Base-by-base conservation (phyloP, 2,113 vertebrate genomes). In the Vidua macroura region DNA sequence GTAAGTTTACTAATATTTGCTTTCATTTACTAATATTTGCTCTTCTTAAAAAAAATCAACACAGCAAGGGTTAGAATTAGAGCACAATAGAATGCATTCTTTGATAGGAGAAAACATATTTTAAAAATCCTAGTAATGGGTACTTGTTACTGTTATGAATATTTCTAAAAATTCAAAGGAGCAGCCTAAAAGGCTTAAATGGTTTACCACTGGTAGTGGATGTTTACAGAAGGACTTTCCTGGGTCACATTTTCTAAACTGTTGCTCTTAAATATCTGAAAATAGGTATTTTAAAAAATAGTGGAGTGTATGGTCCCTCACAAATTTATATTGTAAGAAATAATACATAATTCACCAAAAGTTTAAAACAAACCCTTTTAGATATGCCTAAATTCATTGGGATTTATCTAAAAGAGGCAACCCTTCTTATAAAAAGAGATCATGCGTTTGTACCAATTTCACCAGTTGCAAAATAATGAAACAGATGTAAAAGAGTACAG, bases 1-100 rank as follows among this genome's bases (percentile, higher is more conserved):
- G 31, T 62, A 81, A 76, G 27, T 84, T 93, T 96, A 86, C 60
- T 78, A 94, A 86, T 39, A 91, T 75, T 93, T 92, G 15, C 35
- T 88, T 41, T 67, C 6, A 13, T 67, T 88, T 86, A 75, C 64
- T 78, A 94, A 86, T 39, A 91, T 78, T 93, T 92, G 11, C 35
- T 88, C 44, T 72, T 37, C 33, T 72, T 73, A 15, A 49, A 74
- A 80, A 83, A 59, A 51, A 35, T 2, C 25, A 74, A 52, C 18
- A 37, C 3, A 2, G 51, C 72, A 84, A 62, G 13, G 49, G 64
- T 64, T 86, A 92, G 52, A 30, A 64, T 64, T 78, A 86, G 11
- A 92, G 35, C 35, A 81, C 52, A 81, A 88, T 8, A 74, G 43
- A 86, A 75, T 72, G 63, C 3, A 17, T 60, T 67, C 46, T 83